Base-by-base conservation (phyloP, 1,140 invertebrate genomes). In the Zaprionus camerounensis region DNA sequence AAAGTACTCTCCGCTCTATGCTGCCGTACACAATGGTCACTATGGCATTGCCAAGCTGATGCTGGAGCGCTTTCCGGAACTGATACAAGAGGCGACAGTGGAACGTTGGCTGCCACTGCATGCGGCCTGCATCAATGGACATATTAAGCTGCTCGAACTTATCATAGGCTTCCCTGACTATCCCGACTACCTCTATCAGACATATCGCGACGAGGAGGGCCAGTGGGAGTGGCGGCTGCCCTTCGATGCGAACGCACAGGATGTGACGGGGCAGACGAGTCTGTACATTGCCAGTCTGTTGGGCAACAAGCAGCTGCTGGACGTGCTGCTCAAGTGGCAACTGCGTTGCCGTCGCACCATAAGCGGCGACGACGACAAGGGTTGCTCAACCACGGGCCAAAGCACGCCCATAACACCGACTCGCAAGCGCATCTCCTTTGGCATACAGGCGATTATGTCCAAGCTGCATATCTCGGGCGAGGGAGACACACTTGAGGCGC, bases 31-130 rank as follows among this genome's bases (percentile, higher is more conserved):
- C 88, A 96, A 97, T 92, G 97, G 97, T 1, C 95, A 96, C 92
- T 93, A 94, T 71, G 96, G 97, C 56, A 97, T 99, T 65, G 96
- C 97, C 0, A 95, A 96, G 79, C 92, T 98, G 55, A 93, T 99
- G 56, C 93, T 99, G 11, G 94, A 94, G 2, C 93, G 94, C 41
- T 96, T 96, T 88, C 95, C 96, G 0, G 94, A 96, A 80, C 94
- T 96, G 53, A 94, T 95, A 13, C 95, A 96, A 68, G 81, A 92
- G 71, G 81, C 85, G 28, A 99, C 98, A 0, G 97, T 99, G 1
- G 98, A 99, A 92, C 95, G 96, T 82, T 98, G 98, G 96, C 93
- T 99, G 53, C 98, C 98, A 1, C 94, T 99, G 26, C 98, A 99
- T 93, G 98, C 97, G 6, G 97, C 97, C 38, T 97, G 96, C 73